Evolutionary conservation across 1,140 invertebrate genomes (phyloP), one percentile per base, ranked within the genome.

Genomic region (Zaprionus vittiger): DNA sequence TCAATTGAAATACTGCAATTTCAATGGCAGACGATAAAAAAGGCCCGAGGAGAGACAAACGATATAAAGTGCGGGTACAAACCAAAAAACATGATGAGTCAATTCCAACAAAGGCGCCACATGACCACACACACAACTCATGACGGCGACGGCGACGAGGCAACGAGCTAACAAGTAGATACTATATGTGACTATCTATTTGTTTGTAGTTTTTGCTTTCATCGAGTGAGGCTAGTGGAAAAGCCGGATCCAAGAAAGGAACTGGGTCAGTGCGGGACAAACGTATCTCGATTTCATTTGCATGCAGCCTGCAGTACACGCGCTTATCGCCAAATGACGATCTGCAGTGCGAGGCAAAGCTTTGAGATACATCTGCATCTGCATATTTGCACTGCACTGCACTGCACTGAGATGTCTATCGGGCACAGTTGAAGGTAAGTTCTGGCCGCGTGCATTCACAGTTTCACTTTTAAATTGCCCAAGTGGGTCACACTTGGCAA

Each of bases 251-350:
- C 22, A 38, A 73, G 67, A 86, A 84, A 64, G 61, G 49, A 87
- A 87, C 74, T 87, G 84, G 84, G 84, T 87, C 85, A 87, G 77
- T 59, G 71, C 38, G 60, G 31, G 26, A 87, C 84, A 87, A 87
- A 87, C 89, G 84, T 87, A 87, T 87, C 84, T 87, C 71, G 84
- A 87, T 87, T 87, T 84, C 81, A 89, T 87, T 87, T 90, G 68
- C 71, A 76, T 84, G 81, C 47, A n/a, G 81, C 78, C 71, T 72
- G 41, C 78, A 75, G 80, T 28, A 20, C n/a, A 5, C 7, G 28
- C 2, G 44, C 74, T 81, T 87, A 87, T 87, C 84, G 69, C 71
- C 44, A 80, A 84, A 84, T 87, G 84, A 84, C 84, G 83, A 87
- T 87, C 84, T 81, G 24, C 60, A 63, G 26, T 49, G 57, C 7